phyloP scores from a whole-genome alignment of 1,140 invertebrate species.

The Grapholita molesta region DNA sequence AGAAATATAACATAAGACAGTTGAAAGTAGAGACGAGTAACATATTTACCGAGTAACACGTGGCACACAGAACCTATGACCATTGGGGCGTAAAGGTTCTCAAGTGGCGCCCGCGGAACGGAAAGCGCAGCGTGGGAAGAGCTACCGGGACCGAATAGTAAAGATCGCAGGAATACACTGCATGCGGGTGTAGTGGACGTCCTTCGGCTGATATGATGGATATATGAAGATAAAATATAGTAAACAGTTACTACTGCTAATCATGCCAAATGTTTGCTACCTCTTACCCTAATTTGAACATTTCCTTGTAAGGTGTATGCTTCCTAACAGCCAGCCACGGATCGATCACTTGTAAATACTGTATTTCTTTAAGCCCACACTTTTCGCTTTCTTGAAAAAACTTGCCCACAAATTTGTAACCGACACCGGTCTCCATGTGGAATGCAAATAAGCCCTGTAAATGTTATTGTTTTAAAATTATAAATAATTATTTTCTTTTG shows the following conservation, averaged over 20 bases:
- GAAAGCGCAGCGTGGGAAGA: too few species aligned
- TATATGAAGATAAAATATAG: too few species aligned
- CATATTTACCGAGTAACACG: not conserved
- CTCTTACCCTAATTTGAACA: constrained; percentile 80
- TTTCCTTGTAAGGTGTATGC: constrained; percentile 80
- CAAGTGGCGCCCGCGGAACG: too few species aligned
- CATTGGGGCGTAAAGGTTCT: too few species aligned
- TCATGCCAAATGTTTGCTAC: not conserved
- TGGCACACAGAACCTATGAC: too few species aligned
- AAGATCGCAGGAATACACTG: too few species aligned
- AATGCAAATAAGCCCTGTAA: constrained; percentile 80
- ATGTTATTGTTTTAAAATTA: not conserved
- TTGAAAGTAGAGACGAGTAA: constrained; percentile 18
- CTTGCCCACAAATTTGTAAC: constrained; percentile 82
- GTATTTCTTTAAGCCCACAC: constrained; percentile 82
- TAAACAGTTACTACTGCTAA: too few species aligned
- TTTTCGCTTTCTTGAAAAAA: constrained; percentile 83
- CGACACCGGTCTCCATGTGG: constrained; percentile 80
- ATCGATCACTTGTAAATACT: constrained; percentile 79
- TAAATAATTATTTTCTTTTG: too few species aligned
- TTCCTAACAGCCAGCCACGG: constrained; percentile 80
- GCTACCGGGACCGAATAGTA: too few species aligned
- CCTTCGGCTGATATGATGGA: too few species aligned
- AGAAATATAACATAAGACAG: constrained; percentile 19
- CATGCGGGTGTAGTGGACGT: too few species aligned